phyloP scores from a whole-genome alignment of 2,888 invertebrate genomes.

The Blomia tropicalis region DNA sequence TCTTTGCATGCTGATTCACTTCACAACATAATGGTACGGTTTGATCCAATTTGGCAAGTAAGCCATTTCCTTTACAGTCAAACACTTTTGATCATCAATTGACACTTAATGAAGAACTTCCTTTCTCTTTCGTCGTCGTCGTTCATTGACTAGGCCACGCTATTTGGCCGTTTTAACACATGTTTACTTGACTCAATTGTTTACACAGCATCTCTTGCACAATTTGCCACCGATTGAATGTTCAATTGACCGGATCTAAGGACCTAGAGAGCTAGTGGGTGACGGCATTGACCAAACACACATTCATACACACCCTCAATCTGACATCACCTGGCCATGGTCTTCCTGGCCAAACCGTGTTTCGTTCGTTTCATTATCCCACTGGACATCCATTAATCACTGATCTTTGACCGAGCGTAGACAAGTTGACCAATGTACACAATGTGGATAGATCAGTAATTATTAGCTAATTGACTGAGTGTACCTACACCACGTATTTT shows the following conservation, averaged over 20 bases:
- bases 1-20: too few species aligned
- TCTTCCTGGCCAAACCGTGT: too few species aligned
- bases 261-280: too few species aligned
- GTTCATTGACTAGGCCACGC: too few species aligned
- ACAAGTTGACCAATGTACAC: conserved; percentile 1
- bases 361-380: too few species aligned
- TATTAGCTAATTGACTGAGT: neutral
- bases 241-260: too few species aligned
- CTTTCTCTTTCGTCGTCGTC: neutral
- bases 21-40: neutral
- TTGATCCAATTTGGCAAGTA: too few species aligned
- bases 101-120: neutral
- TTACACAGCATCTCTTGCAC: neutral
- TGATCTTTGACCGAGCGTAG: neutral
- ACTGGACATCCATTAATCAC: conserved; percentile 9
- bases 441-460: neutral
- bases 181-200: neutral
- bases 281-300: too few species aligned
- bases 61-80: too few species aligned
- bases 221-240: neutral
- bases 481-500: too few species aligned
- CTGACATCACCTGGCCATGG: conserved; percentile 10
- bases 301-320: too few species aligned
- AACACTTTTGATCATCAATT: neutral
- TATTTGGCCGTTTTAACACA: neutral